These are phyloP conservation scores for Hydropsyche tenuis DNA, from an alignment of 1,140 invertebrate species.

Conservation along the genomic window DNA sequence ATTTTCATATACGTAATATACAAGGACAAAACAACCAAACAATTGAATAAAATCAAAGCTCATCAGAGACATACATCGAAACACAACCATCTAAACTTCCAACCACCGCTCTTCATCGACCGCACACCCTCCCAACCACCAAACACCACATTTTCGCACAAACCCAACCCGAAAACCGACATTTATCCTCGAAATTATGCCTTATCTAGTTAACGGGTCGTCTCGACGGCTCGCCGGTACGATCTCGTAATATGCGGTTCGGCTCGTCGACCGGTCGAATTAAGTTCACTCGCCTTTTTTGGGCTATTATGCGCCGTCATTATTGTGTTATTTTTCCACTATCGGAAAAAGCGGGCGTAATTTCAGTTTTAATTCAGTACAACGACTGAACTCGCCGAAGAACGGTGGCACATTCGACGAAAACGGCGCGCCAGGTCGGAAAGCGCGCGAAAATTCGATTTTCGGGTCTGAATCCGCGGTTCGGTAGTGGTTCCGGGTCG, in stretches of 20 bases:
- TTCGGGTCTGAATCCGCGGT: background rate
- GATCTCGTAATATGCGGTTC: background rate
- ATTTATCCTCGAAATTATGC: slow-evolving; percentile 37
- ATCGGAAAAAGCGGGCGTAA: slow-evolving; percentile 39
- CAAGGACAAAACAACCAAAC: too few species aligned
- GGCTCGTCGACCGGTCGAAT: slow-evolving; percentile 33
- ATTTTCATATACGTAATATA: too few species aligned
- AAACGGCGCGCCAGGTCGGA: background rate
- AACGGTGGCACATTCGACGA: slow-evolving; percentile 22
- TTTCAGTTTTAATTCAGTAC: slow-evolving; percentile 42
- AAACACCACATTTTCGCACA: too few species aligned
- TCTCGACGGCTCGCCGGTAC: too few species aligned
- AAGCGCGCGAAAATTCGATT: background rate
- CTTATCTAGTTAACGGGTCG: slow-evolving; percentile 37
- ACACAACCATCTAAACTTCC: too few species aligned
- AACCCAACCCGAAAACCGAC: too few species aligned
- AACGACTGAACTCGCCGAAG: slow-evolving; percentile 33
- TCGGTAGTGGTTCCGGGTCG: background rate
- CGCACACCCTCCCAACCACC: too few species aligned
- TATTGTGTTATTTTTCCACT: slow-evolving; percentile 41
- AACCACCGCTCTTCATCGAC: too few species aligned
- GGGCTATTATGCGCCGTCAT: slow-evolving; percentile 40
- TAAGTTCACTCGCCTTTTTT: slow-evolving; percentile 39
- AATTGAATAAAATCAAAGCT: too few species aligned
- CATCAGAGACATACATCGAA: too few species aligned